Conservation (phyloP, 2,888 invertebrate species). For the Melieria crassipennis region DNA sequence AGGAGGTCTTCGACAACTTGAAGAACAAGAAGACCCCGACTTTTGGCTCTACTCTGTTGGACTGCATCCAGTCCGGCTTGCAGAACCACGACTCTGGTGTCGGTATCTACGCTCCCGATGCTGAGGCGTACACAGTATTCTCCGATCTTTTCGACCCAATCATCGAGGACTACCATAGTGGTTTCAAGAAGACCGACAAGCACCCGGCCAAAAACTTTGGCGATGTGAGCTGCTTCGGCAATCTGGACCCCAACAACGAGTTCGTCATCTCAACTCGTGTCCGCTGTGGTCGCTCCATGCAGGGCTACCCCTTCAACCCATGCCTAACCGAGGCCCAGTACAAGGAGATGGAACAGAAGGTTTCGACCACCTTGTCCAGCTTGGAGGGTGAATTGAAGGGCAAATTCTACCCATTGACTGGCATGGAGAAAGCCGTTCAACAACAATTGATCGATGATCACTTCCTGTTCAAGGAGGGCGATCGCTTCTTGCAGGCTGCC, state of each 20-base stretch:
- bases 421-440: constrained; percentile 96
- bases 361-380: constrained; percentile 81
- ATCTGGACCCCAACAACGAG: constrained; percentile 91
- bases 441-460: constrained; percentile 97
- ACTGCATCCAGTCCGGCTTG: constrained; percentile 96
- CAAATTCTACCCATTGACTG: constrained; percentile 93
- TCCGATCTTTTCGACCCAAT: constrained; percentile 95
- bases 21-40: constrained; percentile 91
- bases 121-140: constrained; percentile 93
- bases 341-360: constrained; percentile 96
- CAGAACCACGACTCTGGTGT: constrained; percentile 97
- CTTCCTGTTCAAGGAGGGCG: constrained; percentile 98
- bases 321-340: constrained; percentile 96
- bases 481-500: constrained; percentile 80
- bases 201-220: constrained; percentile 96
- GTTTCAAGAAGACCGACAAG: constrained; percentile 93
- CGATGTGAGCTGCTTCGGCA: constrained; percentile 87
- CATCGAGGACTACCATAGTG: constrained; percentile 96
- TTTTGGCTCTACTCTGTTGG: constrained; percentile 91
- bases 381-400: constrained; percentile 92
- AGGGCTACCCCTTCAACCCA: constrained; percentile 98
- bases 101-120: constrained; percentile 97
- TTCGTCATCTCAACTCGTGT: constrained; percentile 96
- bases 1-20: constrained; percentile 88
- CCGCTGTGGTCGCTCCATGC: constrained; percentile 93